Percentiles rank a stretch among this genome's conserved stretches.
Evolutionary conservation across 2,113 vertebrate genomes (phyloP).

Genomic region (Elanus axillaris): DNA sequence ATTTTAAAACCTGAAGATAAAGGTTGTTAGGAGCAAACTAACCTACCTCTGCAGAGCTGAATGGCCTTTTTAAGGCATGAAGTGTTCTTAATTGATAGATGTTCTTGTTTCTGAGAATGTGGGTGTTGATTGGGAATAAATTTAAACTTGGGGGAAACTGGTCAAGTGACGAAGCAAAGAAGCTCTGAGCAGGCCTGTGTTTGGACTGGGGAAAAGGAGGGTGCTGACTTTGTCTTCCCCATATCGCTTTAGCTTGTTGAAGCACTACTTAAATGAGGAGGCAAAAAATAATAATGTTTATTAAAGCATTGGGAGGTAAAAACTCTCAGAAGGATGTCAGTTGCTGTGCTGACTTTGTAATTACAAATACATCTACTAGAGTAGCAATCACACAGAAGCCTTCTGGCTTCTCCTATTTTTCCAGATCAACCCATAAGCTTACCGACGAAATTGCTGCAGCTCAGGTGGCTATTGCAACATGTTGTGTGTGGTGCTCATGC

Average conservation of each 20-base stretch:
- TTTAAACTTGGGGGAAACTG: background rate
- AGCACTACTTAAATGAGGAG: background rate
- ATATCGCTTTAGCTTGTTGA: background rate
- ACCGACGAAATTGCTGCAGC: accelerated
- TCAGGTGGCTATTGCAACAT: accelerated
- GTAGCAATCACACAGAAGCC: accelerated
- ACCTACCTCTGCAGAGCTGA: background rate
- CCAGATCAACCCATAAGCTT: background rate
- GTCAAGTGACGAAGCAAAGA: no score
- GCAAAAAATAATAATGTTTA: background rate
- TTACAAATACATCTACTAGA: accelerated
- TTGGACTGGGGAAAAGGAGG: background rate
- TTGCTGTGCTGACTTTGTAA: accelerated
- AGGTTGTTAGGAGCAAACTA: background rate
- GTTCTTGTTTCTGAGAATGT: no score
- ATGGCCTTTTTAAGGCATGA: background rate
- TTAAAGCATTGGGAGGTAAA: background rate
- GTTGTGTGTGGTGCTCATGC: accelerated
- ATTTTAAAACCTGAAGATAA: background rate
- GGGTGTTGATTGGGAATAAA: accelerated
- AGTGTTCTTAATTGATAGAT: background rate
- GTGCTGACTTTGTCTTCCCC: background rate
- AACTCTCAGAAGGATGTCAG: background rate
- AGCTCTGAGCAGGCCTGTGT: background rate
- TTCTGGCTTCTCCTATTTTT: no score